Evolutionary conservation across 2,113 vertebrate species (phyloP).

Genomic region (rabbit (Oryctolagus cuniculus)): DNA sequence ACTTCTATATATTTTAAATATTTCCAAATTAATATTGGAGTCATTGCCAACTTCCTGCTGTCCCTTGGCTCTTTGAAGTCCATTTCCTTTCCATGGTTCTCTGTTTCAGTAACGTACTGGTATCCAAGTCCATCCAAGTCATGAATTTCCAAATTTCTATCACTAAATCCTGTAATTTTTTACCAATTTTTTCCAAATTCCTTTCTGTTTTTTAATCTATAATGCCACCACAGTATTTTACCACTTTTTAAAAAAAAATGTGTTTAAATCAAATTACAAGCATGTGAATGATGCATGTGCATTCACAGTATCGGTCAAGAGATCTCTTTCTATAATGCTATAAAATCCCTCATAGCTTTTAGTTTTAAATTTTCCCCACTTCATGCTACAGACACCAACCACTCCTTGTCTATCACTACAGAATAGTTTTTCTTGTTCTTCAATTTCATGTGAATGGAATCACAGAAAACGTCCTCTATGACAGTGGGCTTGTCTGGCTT

Average conservation of each 20-base stretch:
- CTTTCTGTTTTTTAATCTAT: neutral
- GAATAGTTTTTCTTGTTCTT: neutral
- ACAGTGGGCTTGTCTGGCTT: neutral
- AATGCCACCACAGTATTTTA: neutral
- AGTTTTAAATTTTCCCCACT: neutral
- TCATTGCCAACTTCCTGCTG: neutral
- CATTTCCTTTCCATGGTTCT: neutral
- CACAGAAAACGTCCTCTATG: neutral
- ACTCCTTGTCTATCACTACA: neutral
- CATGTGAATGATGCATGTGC: neutral
- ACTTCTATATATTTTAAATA: neutral
- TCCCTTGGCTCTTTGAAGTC: neutral
- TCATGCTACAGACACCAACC: fast-evolving
- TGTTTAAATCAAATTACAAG: neutral
- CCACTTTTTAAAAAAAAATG: neutral
- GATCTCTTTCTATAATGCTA: neutral
- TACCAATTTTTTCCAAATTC: neutral
- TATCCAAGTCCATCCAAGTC: neutral
- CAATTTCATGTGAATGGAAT: neutral
- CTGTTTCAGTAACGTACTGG: neutral
- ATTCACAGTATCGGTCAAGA: neutral
- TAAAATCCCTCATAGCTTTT: neutral
- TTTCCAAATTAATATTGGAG: neutral
- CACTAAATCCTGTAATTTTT: neutral
- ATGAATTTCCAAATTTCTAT: neutral